These are phyloP conservation scores for Leuciscus idus DNA, from an alignment of 2,113 vertebrate genomes.

Conservation along the genomic window DNA sequence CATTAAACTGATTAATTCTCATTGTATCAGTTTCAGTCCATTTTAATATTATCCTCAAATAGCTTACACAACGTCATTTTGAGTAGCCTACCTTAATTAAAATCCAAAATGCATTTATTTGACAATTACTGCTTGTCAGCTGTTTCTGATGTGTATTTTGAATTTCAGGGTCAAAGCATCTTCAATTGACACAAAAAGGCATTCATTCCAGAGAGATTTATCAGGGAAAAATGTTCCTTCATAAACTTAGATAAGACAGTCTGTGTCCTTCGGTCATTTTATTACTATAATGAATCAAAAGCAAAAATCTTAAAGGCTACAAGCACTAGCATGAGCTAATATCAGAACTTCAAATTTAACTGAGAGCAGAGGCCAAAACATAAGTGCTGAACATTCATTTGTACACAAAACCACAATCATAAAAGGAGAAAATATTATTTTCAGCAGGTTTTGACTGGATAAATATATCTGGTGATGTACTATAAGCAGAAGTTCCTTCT, in stretches of 20 bases:
- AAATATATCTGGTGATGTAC: neutral
- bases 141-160: constrained; percentile 6
- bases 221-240: neutral
- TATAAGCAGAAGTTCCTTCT: neutral
- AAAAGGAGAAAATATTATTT: neutral
- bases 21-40: neutral
- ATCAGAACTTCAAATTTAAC: neutral
- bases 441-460: neutral
- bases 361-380: neutral
- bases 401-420: neutral
- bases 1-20: neutral
- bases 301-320: neutral
- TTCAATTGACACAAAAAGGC: neutral
- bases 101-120: neutral
- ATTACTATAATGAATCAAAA: neutral
- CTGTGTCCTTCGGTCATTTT: constrained; percentile 8
- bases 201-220: neutral
- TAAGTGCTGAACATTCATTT: neutral
- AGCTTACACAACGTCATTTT: neutral
- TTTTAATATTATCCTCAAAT: neutral
- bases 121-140: neutral
- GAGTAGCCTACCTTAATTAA: neutral
- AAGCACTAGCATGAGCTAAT: neutral
- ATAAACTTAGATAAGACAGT: neutral
- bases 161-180: neutral